These are phyloP conservation scores for Cephonodes hylas DNA, from an alignment of 2,888 invertebrate species.

Conservation along the genomic window DNA sequence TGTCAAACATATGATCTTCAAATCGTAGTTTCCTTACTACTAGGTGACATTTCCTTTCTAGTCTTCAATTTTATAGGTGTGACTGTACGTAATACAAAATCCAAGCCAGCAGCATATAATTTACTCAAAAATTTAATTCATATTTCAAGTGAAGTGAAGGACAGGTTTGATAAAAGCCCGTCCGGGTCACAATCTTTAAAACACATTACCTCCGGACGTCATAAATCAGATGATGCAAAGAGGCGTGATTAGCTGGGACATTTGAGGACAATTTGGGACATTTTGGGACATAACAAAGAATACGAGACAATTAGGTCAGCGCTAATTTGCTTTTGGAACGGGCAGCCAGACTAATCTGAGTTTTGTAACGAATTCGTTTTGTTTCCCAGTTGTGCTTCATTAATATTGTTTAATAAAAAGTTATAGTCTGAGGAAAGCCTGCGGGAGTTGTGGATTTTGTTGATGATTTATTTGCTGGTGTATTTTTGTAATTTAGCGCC, in stretches of 20 bases:
- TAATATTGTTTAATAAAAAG: neutral
- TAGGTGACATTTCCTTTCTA: too few species aligned
- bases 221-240: neutral
- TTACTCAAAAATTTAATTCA: neutral
- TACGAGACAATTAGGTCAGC: conserved; percentile 3
- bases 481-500: too few species aligned
- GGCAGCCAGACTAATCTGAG: neutral
- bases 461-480: neutral
- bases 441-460: neutral
- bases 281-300: conserved; percentile 10
- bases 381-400: neutral
- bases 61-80: too few species aligned
- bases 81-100: too few species aligned
- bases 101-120: neutral
- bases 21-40: too few species aligned
- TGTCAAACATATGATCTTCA: too few species aligned
- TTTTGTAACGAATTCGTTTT: neutral
- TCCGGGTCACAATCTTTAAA: neutral
- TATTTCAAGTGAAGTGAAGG: neutral
- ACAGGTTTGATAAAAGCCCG: neutral
- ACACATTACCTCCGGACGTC: neutral
- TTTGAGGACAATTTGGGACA: neutral
- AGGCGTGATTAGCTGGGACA: neutral
- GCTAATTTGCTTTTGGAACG: conserved; percentile 11
- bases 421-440: neutral